Percentiles rank a stretch among this genome's conserved stretches.
Evolutionary conservation across 2,888 invertebrate species (phyloP).

Genomic region (Sycophila texana): DNA sequence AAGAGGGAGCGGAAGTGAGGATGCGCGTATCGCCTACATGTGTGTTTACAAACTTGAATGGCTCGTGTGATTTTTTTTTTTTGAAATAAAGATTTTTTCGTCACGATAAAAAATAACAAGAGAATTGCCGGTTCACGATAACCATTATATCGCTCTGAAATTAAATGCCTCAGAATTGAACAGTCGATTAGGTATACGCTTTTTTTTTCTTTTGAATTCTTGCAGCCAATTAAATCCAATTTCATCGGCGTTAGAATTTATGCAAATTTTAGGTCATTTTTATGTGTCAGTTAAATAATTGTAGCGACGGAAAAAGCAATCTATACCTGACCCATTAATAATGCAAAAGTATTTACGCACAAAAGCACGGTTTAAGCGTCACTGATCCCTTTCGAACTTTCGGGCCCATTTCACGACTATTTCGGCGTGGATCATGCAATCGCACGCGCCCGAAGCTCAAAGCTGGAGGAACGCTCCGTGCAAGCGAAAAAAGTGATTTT

Average conservation of each 20-base stretch:
- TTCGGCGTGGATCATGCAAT: slow-evolving; percentile 6
- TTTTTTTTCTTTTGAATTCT: no score
- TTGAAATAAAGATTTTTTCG: not conserved
- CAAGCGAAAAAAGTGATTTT: slow-evolving; percentile 16
- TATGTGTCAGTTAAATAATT: no score
- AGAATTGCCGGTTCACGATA: slow-evolving; percentile 12
- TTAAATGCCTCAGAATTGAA: not conserved
- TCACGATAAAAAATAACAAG: slow-evolving; percentile 11
- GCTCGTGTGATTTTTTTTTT: not conserved
- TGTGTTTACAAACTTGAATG: slow-evolving; percentile 42
- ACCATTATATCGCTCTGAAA: not conserved
- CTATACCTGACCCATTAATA: not conserved
- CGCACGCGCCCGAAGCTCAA: slow-evolving; percentile 27
- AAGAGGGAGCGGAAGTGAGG: slow-evolving; percentile 26
- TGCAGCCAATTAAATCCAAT: not conserved
- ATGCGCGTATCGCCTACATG: slow-evolving; percentile 28
- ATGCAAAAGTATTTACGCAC: not conserved
- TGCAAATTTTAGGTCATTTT: not conserved
- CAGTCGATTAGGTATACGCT: not conserved
- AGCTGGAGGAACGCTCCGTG: not conserved
- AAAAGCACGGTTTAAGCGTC: not conserved
- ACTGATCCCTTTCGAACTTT: not conserved
- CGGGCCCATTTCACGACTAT: slow-evolving; percentile 9
- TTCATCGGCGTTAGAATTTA: not conserved
- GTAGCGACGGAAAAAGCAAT: no score